These are phyloP conservation scores for Calephelis virginiensis DNA, from an alignment of 1,140 invertebrate species.

Conservation along the genomic window DNA sequence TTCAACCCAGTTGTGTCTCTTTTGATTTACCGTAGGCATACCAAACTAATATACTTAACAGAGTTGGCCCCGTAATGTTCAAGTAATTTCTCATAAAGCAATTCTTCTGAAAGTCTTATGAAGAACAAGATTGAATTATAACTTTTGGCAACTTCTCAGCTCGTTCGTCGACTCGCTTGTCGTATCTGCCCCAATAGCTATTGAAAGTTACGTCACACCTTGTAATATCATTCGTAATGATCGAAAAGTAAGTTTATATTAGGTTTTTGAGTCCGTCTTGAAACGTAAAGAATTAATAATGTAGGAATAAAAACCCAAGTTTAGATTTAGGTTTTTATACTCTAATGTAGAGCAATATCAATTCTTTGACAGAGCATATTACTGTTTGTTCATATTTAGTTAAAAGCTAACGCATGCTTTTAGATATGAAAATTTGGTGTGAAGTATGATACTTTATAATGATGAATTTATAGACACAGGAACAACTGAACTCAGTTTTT, in stretches of 20 bases:
- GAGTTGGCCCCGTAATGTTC: constrained; percentile 20
- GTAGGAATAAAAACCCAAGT: too few relatives aligned
- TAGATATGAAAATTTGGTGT: too few relatives aligned
- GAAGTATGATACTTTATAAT: too few relatives aligned
- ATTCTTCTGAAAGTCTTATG: constrained; percentile 39
- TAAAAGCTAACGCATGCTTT: too few relatives aligned
- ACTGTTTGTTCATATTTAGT: too few relatives aligned
- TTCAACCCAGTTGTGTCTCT: neutral
- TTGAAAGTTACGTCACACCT: constrained; percentile 23
- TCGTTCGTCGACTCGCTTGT: constrained; percentile 25
- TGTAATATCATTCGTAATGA: neutral
- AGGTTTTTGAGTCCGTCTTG: too few relatives aligned
- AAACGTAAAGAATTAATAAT: too few relatives aligned
- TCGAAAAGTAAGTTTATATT: neutral
- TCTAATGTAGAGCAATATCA: too few relatives aligned
- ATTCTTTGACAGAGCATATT: too few relatives aligned
- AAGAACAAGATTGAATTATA: constrained; percentile 39
- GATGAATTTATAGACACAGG: too few relatives aligned
- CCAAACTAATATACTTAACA: constrained; percentile 29
- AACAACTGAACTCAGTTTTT: too few relatives aligned
- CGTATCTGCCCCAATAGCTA: constrained; percentile 26
- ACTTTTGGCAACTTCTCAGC: constrained; percentile 30
- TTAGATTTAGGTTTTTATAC: too few relatives aligned
- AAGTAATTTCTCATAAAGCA: constrained; percentile 34
- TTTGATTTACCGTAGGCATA: neutral